Base-by-base conservation (phyloP, 2,888 invertebrate species). In the Theristus sp. region DNA sequence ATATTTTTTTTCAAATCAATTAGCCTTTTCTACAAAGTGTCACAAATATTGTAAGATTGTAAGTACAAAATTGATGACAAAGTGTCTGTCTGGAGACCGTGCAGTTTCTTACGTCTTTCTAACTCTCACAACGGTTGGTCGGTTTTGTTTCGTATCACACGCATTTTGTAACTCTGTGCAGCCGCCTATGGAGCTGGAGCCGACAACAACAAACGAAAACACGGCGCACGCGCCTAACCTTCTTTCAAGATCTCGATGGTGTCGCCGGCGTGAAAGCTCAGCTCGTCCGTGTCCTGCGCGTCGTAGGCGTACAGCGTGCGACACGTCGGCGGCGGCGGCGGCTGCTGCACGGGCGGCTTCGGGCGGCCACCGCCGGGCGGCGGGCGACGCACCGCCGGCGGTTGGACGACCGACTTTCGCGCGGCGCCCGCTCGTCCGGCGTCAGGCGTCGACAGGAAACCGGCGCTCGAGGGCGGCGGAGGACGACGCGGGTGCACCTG, bases 251-350 rank as follows among this genome's bases (percentile, higher is more conserved):
- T 77, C 64, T 82, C 82, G 61, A 84, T 77, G 46, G 80, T 70
- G 61, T 83, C 82, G 26, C 81, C 82, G 65, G 80, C 81, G 59
- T 78, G 77, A 63, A 84, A 80, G 58, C 77, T 78, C 10, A 84
- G 73, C 68, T 84, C 84, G 69, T 84, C 83, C 22, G 81, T 77
- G 71, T 83, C 83, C 68, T 80, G 81, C 2, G 83, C 82, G 65
- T 79, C 80, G 67, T 84, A 84, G 47, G 81, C 79, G 70, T 81
- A 83, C 60, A 83, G 73, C 13, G 80, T 79, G 65, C 75, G 75
- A 17, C 71, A 69, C 61, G 68, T 67, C 20, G 69, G 65, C 3
- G 64, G 59, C 17, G 71, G 71, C 25, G 72, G 69, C 24, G 67
- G 68, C 2, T 75, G 75, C 60, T 70, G 70, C 2, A 66, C 60